Evolutionary conservation across 2,797 vertebrate genomes (phyloP).

Genomic region (Pangasius larnaudii): DNA sequence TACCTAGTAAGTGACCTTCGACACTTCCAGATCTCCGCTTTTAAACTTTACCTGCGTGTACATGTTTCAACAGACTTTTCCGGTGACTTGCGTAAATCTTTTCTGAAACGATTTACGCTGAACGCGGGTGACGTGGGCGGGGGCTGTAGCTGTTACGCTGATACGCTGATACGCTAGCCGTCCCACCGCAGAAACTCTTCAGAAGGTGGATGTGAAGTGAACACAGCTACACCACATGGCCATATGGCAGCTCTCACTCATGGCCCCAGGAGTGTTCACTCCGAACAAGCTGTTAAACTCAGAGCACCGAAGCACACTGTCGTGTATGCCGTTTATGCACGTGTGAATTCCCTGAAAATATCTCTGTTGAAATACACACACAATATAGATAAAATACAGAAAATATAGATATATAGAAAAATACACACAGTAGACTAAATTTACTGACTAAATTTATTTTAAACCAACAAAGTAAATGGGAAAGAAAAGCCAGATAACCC

Average conservation of each 20-base stretch:
- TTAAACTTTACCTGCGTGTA: not conserved
- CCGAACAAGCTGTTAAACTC: constrained; percentile 60
- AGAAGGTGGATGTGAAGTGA: constrained; percentile 19
- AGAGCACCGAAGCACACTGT: not conserved
- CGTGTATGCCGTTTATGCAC: not conserved
- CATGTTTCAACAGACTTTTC: not conserved
- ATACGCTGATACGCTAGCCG: not conserved
- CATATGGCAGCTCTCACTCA: constrained; percentile 62
- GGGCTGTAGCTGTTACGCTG: not conserved
- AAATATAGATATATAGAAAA: too few species aligned
- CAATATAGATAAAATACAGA: too few species aligned
- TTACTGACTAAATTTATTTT: not conserved
- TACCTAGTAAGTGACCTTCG: constrained; percentile 90
- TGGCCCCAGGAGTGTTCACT: constrained; percentile 56
- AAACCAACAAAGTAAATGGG: not conserved
- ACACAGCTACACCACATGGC: constrained; percentile 38
- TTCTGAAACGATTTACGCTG: not conserved
- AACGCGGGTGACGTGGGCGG: not conserved
- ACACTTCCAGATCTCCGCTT: too few species aligned
- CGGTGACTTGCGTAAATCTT: not conserved
- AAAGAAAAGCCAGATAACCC: not conserved
- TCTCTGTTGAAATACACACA: not conserved
- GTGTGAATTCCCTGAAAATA: not conserved
- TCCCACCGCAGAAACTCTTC: not conserved
- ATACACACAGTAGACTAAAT: not conserved